phyloP scores from a whole-genome alignment of 1,140 invertebrate species.

The Trachymyrmex cornetzi region DNA sequence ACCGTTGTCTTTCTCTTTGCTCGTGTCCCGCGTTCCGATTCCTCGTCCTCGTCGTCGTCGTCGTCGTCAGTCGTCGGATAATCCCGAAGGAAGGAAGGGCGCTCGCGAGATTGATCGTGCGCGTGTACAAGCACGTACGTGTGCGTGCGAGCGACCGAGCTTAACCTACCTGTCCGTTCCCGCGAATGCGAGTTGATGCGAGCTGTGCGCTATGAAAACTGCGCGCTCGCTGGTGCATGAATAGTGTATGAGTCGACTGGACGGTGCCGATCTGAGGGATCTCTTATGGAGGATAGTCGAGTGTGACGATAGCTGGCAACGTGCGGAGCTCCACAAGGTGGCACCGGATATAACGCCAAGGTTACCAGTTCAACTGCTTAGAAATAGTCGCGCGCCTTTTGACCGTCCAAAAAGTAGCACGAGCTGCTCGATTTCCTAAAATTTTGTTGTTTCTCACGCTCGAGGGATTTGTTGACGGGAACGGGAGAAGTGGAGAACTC shows the following conservation, averaged over 20 bases:
- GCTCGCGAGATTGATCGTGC: slow-evolving; percentile 17
- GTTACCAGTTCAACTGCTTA: background rate
- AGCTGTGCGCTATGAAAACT: background rate
- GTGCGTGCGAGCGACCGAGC: background rate
- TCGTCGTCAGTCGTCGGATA: background rate
- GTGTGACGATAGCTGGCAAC: slow-evolving; percentile 29
- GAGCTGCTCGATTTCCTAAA: background rate
- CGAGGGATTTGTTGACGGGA: background rate
- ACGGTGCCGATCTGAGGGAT: background rate
- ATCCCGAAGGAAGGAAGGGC: slow-evolving; percentile 13
- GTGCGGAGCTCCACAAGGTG: background rate
- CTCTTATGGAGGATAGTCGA: slow-evolving; percentile 34
- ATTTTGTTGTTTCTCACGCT: background rate
- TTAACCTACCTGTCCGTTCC: slow-evolving; percentile 23
- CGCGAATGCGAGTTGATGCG: slow-evolving; percentile 15
- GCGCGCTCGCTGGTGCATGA: slow-evolving; percentile 21
- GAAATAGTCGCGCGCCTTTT: background rate
- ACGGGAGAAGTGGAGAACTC: too few relatives aligned
- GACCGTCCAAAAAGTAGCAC: background rate
- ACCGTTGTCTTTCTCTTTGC: background rate
- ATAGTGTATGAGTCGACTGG: slow-evolving; percentile 21
- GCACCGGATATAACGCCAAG: slow-evolving; percentile 38
- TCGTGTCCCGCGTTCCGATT: background rate
- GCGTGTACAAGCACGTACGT: background rate
- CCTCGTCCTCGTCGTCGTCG: background rate